Evolutionary conservation across 2,797 vertebrate genomes (phyloP), one percentile per base, ranked within the genome.

Genomic region (Crypturellus tataupa): DNA sequence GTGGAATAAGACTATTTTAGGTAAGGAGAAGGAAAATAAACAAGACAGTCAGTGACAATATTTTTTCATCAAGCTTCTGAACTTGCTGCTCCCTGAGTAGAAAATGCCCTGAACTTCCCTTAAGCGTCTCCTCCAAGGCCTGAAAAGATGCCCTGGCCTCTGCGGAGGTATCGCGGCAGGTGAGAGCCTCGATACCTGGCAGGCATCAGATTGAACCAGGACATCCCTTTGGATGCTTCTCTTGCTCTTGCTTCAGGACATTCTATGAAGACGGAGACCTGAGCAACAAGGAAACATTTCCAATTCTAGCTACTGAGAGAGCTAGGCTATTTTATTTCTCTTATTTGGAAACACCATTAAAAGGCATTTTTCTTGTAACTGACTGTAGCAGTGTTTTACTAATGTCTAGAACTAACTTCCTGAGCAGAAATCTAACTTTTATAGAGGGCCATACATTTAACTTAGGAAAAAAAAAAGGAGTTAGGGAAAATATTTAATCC

Each of bases 401-500:
- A 31, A 37, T 71, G 76, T 90, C 90, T 93, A 80, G 29, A 42
- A 85, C 29, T 80, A 46, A 53, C 40, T 94, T 90, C 78, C 67
- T 92, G 47, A 85, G 68, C 70, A 82, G 78, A 70, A 88, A 33
- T 67, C 4, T 0, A 24, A 46, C 11, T 87, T 94, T 64, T 85
- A 84, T 44, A 89, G 49, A 80, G 49, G 82, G 20, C 33, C 3
- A 8, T 56, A 88, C 78, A 44, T 78, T 93, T 70, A 94, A 90
- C 5, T 21, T n/a, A 60, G 19, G 8, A 1, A 13, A 46, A 10
- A 2, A 56, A 85, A 71, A 69, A 39, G 6, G 20, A 33, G 2
- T n/a, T 12, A 59, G 59, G 15, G n/a, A 92, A 92, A 90, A 95
- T 77, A 90, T 84, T 90, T 92, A 92, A 55, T 80, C 35, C 37